Conservation (phyloP, 92 coral and sea anemone species). For the Ricordea florida region DNA sequence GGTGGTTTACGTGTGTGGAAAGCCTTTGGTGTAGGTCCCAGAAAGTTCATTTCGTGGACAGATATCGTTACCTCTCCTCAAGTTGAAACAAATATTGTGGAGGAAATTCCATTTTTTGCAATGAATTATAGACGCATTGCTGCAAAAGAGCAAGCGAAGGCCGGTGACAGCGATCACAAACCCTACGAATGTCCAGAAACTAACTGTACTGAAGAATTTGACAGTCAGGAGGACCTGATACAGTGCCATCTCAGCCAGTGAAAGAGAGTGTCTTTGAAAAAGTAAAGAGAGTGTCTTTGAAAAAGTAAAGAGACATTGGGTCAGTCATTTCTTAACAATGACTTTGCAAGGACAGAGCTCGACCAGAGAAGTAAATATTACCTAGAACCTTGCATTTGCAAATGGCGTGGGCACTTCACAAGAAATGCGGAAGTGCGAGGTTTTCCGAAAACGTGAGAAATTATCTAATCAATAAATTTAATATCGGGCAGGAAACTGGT, state of each 20-base stretch:
- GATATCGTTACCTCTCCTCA: constrained; percentile 28
- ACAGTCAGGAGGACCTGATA: constrained; percentile 31
- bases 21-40: constrained; percentile 52
- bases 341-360: constrained; percentile 2
- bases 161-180: constrained; percentile 15
- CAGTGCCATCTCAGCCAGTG: constrained; percentile 7
- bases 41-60: constrained; percentile 50
- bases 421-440: constrained; percentile 22
- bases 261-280: constrained; percentile 32
- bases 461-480: constrained; percentile 38
- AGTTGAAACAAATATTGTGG: constrained; percentile 6
- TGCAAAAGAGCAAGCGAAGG: neutral
- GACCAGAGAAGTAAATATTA: neutral
- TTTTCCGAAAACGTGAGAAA: constrained; percentile 34
- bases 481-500: constrained; percentile 54
- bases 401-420: constrained; percentile 61
- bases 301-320: constrained; percentile 55
- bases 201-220: constrained; percentile 48
- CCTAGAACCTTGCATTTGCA: neutral
- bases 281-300: constrained; percentile 34
- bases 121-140: constrained; percentile 22
- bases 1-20: constrained; percentile 44
- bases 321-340: constrained; percentile 28
- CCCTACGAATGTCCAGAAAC: constrained; percentile 45
- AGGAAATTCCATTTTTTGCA: constrained; percentile 40